Conservation (phyloP, 2,113 vertebrate genomes). For the Pygoscelis adeliae region DNA sequence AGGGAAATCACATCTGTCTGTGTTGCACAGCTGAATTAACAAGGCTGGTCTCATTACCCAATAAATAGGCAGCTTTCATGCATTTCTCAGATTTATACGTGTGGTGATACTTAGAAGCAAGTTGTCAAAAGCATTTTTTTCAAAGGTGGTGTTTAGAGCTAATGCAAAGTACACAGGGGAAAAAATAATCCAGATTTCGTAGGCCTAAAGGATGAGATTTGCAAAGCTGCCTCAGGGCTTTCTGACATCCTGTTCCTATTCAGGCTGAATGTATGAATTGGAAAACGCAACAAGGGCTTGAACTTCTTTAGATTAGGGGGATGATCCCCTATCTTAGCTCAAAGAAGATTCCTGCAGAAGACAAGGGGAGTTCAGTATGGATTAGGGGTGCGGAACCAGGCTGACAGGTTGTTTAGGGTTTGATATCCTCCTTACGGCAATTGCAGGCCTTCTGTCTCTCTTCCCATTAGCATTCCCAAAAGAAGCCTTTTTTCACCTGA, state of each 20-base stretch:
- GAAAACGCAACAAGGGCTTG: conserved; percentile 9
- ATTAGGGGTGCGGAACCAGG: not conserved
- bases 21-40: not conserved
- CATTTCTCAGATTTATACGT: not conserved
- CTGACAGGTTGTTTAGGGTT: not conserved
- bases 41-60: not conserved
- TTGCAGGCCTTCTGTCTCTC: not conserved
- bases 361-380: not conserved
- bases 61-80: not conserved
- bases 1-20: conserved; percentile 29
- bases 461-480: not conserved
- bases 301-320: conserved; percentile 26
- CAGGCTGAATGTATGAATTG: not conserved
- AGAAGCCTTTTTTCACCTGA: conserved; percentile 18
- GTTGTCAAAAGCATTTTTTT: conserved; percentile 19
- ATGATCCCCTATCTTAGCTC: conserved; percentile 1
- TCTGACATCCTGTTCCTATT: not conserved
- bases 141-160: not conserved
- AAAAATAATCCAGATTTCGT: conserved; percentile 38
- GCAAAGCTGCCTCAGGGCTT: not conserved
- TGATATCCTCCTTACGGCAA: not conserved
- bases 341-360: not conserved
- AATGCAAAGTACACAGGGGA: not conserved
- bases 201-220: conserved; percentile 4
- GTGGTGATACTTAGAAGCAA: conserved; percentile 13